These are phyloP conservation scores for Deilephila elpenor DNA, from an alignment of 2,888 invertebrate genomes.

Conservation along the genomic window DNA sequence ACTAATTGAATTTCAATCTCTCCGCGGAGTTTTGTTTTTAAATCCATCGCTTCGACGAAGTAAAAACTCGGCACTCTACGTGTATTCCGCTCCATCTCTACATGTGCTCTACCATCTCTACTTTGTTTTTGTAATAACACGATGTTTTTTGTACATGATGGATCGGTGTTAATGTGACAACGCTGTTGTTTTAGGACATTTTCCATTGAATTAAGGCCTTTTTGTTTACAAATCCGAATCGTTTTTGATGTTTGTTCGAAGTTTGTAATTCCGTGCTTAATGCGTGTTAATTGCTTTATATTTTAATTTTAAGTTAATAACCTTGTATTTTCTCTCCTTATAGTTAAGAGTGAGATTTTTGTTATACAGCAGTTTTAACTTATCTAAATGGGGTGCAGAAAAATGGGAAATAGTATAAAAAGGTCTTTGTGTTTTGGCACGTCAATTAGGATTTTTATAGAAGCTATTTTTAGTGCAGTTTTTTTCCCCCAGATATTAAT, in stretches of 20 bases:
- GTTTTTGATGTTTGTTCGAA: neutral
- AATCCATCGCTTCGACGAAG: conserved; percentile 36
- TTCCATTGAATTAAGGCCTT: neutral
- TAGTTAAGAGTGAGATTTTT: too few relatives aligned
- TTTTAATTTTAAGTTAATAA: neutral
- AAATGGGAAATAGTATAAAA: too few relatives aligned
- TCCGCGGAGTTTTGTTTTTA: conserved; percentile 45
- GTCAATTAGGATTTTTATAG: too few relatives aligned
- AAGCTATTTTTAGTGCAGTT: too few relatives aligned
- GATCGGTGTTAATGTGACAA: conserved; percentile 36
- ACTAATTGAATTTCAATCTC: conserved; percentile 54
- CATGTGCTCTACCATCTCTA: neutral
- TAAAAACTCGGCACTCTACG: conserved; percentile 29
- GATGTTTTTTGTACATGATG: conserved; percentile 37
- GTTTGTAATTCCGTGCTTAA: neutral
- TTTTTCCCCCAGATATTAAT: too few relatives aligned
- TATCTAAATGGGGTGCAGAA: too few relatives aligned
- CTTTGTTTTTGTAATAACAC: conserved; percentile 30
- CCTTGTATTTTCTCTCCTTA: neutral
- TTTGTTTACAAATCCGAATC: neutral
- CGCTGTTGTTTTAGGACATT: conserved; percentile 27
- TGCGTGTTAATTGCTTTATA: neutral
- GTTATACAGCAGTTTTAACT: too few relatives aligned
- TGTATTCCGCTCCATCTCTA: neutral
- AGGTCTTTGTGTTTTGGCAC: too few relatives aligned